A percentile compares a stretch with the other conserved stretches of the same genome.
Conservation (phyloP, 2,797 vertebrate genomes). For the Ptychadena robeensis region DNA sequence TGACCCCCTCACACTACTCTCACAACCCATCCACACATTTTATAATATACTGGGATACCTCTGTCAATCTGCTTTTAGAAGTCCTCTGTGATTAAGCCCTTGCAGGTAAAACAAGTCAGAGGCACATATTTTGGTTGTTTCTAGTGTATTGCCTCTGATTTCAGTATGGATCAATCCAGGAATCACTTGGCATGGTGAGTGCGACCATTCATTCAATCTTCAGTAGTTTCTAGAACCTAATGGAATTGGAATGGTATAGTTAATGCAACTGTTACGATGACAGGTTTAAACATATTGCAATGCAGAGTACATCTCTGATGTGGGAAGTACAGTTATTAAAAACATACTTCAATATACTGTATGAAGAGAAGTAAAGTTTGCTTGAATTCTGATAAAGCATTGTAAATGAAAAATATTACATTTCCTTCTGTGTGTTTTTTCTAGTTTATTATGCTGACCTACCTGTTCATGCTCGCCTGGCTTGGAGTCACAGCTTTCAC, state of each 20-base stretch:
- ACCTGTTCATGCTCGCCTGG: slow-evolving; percentile 99
- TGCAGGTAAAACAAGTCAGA: no score
- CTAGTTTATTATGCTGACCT: slow-evolving; percentile 99
- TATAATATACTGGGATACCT: no score
- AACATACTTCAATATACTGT: neutral
- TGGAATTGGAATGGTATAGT: neutral
- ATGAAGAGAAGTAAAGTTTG: neutral
- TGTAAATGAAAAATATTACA: neutral
- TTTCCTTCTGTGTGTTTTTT: slow-evolving; percentile 29
- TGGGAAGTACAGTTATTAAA: neutral
- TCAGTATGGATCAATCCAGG: no score
- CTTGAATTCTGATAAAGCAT: neutral
- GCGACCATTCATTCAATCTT: no score
- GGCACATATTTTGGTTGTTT: no score
- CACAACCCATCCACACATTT: no score
- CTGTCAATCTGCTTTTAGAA: no score
- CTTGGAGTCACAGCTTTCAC: slow-evolving; percentile 96
- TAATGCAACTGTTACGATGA: neutral
- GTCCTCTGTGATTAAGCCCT: no score
- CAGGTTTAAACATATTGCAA: neutral
- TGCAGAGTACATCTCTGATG: neutral
- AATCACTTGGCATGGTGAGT: no score
- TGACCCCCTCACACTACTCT: no score
- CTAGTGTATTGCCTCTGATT: no score
- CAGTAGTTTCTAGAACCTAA: no score